phyloP scores from a whole-genome alignment of 2,888 invertebrate genomes.

The Tromatobia lineatoria region DNA sequence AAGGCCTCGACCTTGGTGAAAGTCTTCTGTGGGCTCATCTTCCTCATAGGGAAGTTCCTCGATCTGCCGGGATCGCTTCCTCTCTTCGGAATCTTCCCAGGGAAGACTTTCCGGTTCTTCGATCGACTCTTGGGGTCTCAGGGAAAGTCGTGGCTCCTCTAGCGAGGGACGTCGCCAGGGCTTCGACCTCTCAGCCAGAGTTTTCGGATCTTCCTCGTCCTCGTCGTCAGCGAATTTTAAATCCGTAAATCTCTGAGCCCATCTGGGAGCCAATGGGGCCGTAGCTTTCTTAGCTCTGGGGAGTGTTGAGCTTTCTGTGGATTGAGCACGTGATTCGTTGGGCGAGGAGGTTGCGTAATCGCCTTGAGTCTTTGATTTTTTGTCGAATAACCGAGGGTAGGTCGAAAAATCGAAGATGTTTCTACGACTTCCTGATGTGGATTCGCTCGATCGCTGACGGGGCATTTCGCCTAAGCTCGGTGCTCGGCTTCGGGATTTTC shows the following conservation, averaged over 20 bases:
- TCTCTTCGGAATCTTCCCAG: conserved; percentile 72
- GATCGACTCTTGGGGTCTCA: conserved; percentile 74
- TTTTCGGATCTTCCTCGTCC: conserved; percentile 69
- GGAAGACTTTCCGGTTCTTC: conserved; percentile 65
- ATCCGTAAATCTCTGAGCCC: conserved; percentile 85
- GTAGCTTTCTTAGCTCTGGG: conserved; percentile 87
- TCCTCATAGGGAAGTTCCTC: conserved; percentile 63
- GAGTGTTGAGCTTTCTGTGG: conserved; percentile 89
- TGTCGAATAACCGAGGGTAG: conserved; percentile 90
- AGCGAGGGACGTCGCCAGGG: conserved; percentile 83
- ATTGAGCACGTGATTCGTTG: conserved; percentile 81
- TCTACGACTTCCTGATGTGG: conserved; percentile 86
- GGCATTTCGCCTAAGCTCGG: conserved; percentile 78
- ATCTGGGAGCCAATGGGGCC: conserved; percentile 86
- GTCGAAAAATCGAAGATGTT: conserved; percentile 91
- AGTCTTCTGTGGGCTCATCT: conserved; percentile 62
- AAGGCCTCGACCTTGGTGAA: conserved; percentile 64
- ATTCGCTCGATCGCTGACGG: conserved; percentile 86
- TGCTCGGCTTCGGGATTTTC: conserved; percentile 58
- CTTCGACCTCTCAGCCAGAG: conserved; percentile 75
- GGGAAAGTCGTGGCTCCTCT: conserved; percentile 81
- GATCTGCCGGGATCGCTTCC: conserved; percentile 56
- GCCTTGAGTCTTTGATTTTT: conserved; percentile 80
- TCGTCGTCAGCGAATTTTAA: conserved; percentile 79
- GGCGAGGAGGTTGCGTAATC: conserved; percentile 87